Evolutionary conservation across 1,140 invertebrate species (phyloP), one percentile per base, ranked within the genome.

Genomic region (Macrotrachela quadricornifera): DNA sequence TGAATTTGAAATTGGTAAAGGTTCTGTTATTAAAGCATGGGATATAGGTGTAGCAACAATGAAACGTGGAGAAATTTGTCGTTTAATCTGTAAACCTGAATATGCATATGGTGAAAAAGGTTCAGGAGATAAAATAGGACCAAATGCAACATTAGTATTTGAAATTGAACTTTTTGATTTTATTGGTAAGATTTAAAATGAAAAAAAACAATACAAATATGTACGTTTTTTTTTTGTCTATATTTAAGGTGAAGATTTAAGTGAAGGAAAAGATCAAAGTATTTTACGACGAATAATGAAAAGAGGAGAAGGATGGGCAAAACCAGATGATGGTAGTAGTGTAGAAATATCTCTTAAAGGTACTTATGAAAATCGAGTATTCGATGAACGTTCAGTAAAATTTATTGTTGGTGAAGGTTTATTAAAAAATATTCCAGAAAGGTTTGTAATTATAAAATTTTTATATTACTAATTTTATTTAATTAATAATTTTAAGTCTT

Each of bases 1-100:
- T 66, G 72, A 79, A 66, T 95, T 88, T 68, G 74, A 74, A 56
- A 72, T 84, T 51, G 85, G 79, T 59, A 79, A 79, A 76, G 81
- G 81, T 80, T 60, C 48, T 59, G 85, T 92, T 1, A 91, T 97
- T 54, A 86, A 86, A 75, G 88, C 78, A 70, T 96, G 90, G 82
- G 90, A 96, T 63, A 76, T 85, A 57, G 90, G 85, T 49, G 79
- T 96, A 9, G 79, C 82, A 0, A 83, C 82, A 0, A 96, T 97
- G 91, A 85, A 82, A 68, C 81, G 80, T 60, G 84, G 85, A 0
- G 90, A 96, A 71, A 68, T 81, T 37, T 79, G 81, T 42, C 70
- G 78, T 38, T 68, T 97, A n/a, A 85, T 78, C 1, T 91, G 86
- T 71, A 77, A 78, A 56, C 74, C 87, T 8, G 78, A 90, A 54